Evolutionary conservation across 2,888 invertebrate species (phyloP).

Genomic region (Heteropelma amictum): DNA sequence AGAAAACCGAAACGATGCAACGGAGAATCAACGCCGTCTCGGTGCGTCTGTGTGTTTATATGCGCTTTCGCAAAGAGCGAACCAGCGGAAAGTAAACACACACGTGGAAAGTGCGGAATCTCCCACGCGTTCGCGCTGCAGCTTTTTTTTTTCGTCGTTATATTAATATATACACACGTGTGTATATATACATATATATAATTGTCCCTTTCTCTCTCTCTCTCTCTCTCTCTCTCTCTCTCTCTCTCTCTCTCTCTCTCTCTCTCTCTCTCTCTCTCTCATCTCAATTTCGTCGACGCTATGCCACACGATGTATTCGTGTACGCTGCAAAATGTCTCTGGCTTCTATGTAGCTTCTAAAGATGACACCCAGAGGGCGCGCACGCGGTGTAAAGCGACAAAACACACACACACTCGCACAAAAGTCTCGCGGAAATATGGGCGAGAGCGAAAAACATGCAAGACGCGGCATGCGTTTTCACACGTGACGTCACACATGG

Average conservation of each 20-base stretch:
- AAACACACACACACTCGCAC: neutral
- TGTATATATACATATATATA: too few relatives aligned
- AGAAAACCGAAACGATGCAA: too few relatives aligned
- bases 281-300: neutral
- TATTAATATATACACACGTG: too few relatives aligned
- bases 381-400: neutral
- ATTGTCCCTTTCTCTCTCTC: neutral
- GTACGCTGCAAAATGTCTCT: neutral
- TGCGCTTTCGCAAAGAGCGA: too few relatives aligned
- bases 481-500: constrained; percentile 53
- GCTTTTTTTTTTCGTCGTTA: too few relatives aligned
- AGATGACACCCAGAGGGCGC: neutral
- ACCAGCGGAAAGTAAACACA: too few relatives aligned
- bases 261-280: neutral
- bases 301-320: neutral
- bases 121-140: too few relatives aligned
- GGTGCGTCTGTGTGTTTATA: too few relatives aligned
- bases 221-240: neutral
- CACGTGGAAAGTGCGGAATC: too few relatives aligned
- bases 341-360: neutral
- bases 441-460: constrained; percentile 41
- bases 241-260: neutral
- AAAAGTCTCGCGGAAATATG: constrained; percentile 17
- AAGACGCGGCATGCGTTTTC: constrained; percentile 36
- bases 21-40: too few relatives aligned